phyloP scores from a whole-genome alignment of 2,797 vertebrate species.

The Peromyscus nudipes region DNA sequence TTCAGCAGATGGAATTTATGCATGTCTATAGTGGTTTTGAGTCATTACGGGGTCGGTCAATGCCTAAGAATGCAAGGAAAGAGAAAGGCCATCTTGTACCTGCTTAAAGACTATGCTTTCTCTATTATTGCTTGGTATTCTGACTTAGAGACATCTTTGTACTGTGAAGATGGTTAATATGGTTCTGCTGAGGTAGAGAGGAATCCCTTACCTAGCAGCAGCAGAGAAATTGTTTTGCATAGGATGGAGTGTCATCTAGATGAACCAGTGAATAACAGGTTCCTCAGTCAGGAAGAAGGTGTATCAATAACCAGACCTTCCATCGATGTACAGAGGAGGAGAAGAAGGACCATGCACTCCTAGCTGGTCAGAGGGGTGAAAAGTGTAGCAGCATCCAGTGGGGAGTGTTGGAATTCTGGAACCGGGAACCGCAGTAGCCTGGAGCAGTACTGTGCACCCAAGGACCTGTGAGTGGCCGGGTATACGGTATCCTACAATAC shows the following conservation, averaged over 20 bases:
- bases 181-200: constrained; percentile 25
- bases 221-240: neutral
- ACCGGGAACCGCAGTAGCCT: neutral
- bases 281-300: neutral
- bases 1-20: constrained; percentile 67
- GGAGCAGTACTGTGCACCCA: neutral
- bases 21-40: constrained; percentile 47
- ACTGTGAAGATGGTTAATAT: constrained; percentile 5
- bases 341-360: neutral
- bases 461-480: neutral
- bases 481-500: neutral
- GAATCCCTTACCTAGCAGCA: neutral
- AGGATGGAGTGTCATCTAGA: neutral
- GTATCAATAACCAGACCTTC: neutral
- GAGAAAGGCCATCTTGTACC: neutral
- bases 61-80: neutral
- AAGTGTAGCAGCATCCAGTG: neutral
- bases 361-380: neutral
- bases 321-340: neutral
- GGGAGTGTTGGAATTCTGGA: neutral
- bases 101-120: constrained; percentile 33
- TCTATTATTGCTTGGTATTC: neutral
- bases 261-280: neutral
- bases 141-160: constrained; percentile 3
- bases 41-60: neutral